These are phyloP conservation scores for Xestia xanthographa DNA, from an alignment of 2,888 invertebrate species.

Conservation along the genomic window DNA sequence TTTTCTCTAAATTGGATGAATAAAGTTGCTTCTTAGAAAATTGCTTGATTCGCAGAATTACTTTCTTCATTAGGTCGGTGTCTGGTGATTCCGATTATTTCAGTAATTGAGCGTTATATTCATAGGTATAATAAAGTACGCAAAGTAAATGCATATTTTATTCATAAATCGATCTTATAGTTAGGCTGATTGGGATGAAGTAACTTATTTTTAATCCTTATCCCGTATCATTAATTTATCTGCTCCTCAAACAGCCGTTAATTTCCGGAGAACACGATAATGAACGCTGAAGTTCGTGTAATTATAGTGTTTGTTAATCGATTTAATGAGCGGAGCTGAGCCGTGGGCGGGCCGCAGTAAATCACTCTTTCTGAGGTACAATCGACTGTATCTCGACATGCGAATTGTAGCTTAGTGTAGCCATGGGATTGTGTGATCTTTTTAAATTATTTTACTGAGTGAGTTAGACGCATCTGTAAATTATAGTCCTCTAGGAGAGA, in stretches of 20 bases:
- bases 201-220: background rate
- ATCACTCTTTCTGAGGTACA: slow-evolving; percentile 51
- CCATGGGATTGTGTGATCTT: slow-evolving; percentile 1
- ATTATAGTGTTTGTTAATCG: slow-evolving; percentile 61
- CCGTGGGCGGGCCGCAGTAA: slow-evolving; percentile 53
- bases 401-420: slow-evolving; percentile 42
- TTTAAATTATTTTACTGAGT: slow-evolving; percentile 2
- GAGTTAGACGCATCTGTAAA: background rate
- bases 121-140: background rate
- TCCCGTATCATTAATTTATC: slow-evolving; percentile 12
- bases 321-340: slow-evolving; percentile 52
- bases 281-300: slow-evolving; percentile 47
- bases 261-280: slow-evolving; percentile 42
- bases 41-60: background rate
- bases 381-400: slow-evolving; percentile 37
- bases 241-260: slow-evolving; percentile 32
- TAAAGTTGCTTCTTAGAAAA: background rate
- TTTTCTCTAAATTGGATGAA: slow-evolving; percentile 2
- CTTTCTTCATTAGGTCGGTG: background rate
- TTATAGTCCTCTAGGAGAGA: background rate
- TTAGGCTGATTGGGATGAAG: background rate
- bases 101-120: background rate
- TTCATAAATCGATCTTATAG: background rate
- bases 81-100: background rate
- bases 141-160: too few relatives aligned